These are phyloP conservation scores for Cheilosia impressa DNA, from an alignment of 2,888 invertebrate genomes.

Conservation along the genomic window DNA sequence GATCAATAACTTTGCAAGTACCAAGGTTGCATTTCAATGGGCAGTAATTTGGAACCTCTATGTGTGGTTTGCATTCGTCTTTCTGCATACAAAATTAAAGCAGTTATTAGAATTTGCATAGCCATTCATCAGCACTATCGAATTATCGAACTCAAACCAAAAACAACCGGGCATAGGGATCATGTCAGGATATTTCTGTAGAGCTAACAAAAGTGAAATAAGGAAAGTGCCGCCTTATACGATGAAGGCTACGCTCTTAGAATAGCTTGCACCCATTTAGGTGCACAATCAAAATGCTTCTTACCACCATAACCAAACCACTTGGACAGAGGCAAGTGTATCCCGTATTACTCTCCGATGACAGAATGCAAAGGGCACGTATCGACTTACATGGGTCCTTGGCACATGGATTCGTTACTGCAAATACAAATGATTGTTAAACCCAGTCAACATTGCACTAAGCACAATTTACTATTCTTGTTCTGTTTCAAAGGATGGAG, in stretches of 20 bases:
- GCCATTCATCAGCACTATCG: too few relatives aligned
- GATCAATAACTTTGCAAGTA: constrained; percentile 85
- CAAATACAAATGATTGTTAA: neutral
- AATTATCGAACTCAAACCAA: too few relatives aligned
- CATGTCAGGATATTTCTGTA: too few relatives aligned
- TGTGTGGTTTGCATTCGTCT: constrained; percentile 80
- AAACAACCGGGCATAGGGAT: too few relatives aligned
- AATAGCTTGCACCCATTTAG: neutral
- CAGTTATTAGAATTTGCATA: neutral
- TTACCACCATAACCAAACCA: constrained; percentile 83
- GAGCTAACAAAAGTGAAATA: neutral
- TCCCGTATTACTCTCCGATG: constrained; percentile 83
- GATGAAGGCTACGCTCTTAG: too few relatives aligned
- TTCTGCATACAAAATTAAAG: constrained; percentile 45
- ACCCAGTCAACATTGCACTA: neutral
- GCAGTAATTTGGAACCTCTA: constrained; percentile 83
- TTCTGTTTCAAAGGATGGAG: constrained; percentile 88
- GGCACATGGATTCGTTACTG: constrained; percentile 86
- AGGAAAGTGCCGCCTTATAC: neutral
- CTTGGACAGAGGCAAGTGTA: constrained; percentile 86
- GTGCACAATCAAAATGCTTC: neutral
- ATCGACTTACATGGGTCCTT: constrained; percentile 85
- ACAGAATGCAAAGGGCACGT: constrained; percentile 87
- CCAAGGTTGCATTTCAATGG: constrained; percentile 87
- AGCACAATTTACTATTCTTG: constrained; percentile 82